Evolutionary conservation across 2,888 invertebrate species (phyloP).

Genomic region (Sphaeridia pumilis): DNA sequence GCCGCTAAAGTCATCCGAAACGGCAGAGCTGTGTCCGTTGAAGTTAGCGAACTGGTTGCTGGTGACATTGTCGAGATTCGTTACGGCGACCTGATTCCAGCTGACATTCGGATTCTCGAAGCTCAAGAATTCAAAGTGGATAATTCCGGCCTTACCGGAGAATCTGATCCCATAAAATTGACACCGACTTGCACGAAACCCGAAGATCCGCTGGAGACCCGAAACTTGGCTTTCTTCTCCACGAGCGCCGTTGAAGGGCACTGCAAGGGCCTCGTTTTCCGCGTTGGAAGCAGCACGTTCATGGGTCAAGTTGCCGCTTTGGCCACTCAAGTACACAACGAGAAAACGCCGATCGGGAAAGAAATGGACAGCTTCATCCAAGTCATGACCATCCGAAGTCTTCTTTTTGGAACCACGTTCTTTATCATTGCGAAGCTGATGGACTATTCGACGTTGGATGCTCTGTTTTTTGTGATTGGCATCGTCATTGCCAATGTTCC

Average conservation of each 20-base stretch:
- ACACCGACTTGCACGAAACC: slow-evolving; percentile 42
- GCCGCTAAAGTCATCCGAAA: slow-evolving; percentile 38
- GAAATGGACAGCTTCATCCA: slow-evolving; percentile 65
- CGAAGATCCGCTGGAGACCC: slow-evolving; percentile 47
- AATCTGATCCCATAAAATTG: slow-evolving; percentile 52
- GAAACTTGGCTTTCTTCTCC: slow-evolving; percentile 48
- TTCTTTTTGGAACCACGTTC: slow-evolving; percentile 55
- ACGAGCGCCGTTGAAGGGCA: slow-evolving; percentile 50
- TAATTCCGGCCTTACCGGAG: slow-evolving; percentile 57
- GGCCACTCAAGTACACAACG: slow-evolving; percentile 52
- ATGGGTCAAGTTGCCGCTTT: slow-evolving; percentile 60
- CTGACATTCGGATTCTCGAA: slow-evolving; percentile 47
- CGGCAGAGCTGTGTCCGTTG: slow-evolving; percentile 38
- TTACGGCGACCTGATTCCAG: slow-evolving; percentile 49
- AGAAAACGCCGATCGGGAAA: slow-evolving; percentile 61
- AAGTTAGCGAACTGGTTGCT: slow-evolving; percentile 43
- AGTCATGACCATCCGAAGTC: slow-evolving; percentile 55
- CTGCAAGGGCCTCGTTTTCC: slow-evolving; percentile 53
- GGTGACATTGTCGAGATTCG: slow-evolving; percentile 51
- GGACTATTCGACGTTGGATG: slow-evolving; percentile 47
- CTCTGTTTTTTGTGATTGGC: slow-evolving; percentile 40
- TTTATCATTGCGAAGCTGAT: slow-evolving; percentile 57
- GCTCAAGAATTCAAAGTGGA: slow-evolving; percentile 51
- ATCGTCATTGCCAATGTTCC: slow-evolving; percentile 71
- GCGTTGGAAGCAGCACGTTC: slow-evolving; percentile 54